A percentile compares a stretch with the other conserved stretches of the same genome.
Evolutionary conservation across 2,888 invertebrate species (phyloP).

Genomic region (Conomelus anceps): DNA sequence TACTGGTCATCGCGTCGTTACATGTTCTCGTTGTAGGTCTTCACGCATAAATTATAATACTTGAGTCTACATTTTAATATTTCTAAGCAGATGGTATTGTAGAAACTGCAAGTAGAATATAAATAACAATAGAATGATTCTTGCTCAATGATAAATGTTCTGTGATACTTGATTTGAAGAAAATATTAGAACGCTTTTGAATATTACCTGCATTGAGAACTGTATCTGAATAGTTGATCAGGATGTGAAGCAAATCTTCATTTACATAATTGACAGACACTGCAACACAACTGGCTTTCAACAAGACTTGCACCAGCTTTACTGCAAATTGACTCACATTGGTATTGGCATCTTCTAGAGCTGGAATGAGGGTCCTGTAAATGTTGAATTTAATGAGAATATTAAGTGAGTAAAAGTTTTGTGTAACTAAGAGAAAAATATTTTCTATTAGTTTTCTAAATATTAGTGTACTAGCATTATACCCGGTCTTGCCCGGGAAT

Average conservation of each 20-base stretch:
- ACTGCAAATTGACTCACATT: neutral
- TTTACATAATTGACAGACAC: neutral
- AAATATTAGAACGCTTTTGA: neutral
- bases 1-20: too few species aligned
- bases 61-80: too few species aligned
- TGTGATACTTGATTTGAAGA: neutral
- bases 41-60: too few species aligned
- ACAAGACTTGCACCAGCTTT: neutral
- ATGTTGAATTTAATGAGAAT: neutral
- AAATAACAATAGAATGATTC: neutral
- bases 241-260: neutral
- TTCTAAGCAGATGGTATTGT: too few species aligned
- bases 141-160: too few species aligned
- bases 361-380: neutral
- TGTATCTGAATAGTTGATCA: neutral
- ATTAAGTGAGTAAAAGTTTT: too few species aligned
- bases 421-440: too few species aligned
- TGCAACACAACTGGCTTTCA: neutral
- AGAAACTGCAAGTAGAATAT: too few species aligned
- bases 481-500: too few species aligned
- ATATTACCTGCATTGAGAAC: neutral
- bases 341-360: neutral
- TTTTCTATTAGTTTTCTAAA: too few species aligned
- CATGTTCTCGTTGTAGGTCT: too few species aligned
- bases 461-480: too few species aligned